These are phyloP conservation scores for Sisyra terminalis DNA, from an alignment of 2,888 invertebrate genomes.

Conservation along the genomic window DNA sequence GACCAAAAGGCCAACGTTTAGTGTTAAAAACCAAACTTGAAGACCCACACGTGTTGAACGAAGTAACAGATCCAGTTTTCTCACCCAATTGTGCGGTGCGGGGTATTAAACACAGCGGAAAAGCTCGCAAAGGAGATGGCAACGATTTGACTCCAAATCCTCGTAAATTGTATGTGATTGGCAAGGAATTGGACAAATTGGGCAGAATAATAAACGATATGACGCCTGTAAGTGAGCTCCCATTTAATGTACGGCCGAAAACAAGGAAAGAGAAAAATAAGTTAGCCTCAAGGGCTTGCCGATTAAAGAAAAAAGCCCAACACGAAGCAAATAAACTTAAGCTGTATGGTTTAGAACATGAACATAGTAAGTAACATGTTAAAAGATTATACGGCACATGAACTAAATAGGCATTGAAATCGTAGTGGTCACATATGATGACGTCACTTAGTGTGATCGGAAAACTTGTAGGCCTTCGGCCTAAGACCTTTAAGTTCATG, in stretches of 20 bases:
- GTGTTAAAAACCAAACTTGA: conserved; percentile 70
- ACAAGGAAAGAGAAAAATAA: conserved; percentile 98
- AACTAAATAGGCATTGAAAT: too few relatives aligned
- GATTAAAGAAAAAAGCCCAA: conserved; percentile 96
- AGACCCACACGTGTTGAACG: conserved; percentile 83
- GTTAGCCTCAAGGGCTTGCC: conserved; percentile 88
- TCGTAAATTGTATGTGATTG: conserved; percentile 76
- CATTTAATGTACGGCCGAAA: conserved; percentile 74
- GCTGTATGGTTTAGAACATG: conserved; percentile 79
- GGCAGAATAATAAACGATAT: conserved; percentile 87
- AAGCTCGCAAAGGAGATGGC: conserved; percentile 91
- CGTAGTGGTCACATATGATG: too few relatives aligned
- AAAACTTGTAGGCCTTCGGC: too few relatives aligned
- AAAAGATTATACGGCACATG: too few relatives aligned
- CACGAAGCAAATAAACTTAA: conserved; percentile 98
- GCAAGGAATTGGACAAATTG: conserved; percentile 80
- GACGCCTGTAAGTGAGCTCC: conserved; percentile 87
- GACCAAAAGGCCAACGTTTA: conserved; percentile 85
- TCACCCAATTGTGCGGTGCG: conserved; percentile 81
- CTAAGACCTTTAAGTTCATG: too few relatives aligned
- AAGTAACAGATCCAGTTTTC: conserved; percentile 91
- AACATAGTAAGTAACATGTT: conserved; percentile 79
- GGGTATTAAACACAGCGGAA: conserved; percentile 72
- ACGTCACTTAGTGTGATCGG: too few relatives aligned
- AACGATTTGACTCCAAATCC: conserved; percentile 95